Evolutionary conservation across 2,888 invertebrate genomes (phyloP).

Genomic region (Eristalinus sepulchralis): DNA sequence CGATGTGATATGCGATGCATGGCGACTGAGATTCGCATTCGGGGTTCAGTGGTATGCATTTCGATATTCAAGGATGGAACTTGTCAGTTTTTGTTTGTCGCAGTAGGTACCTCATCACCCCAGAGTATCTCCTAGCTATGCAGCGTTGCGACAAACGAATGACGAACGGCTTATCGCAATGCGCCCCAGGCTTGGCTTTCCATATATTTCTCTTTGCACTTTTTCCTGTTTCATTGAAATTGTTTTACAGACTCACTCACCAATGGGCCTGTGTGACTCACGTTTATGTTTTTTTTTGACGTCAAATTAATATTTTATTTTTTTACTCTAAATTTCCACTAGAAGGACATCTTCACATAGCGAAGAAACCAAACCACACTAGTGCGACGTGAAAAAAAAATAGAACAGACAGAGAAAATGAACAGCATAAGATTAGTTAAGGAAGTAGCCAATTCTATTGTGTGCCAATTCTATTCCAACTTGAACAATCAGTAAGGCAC

Average conservation of each 20-base stretch:
- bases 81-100: constrained; percentile 44
- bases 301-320: too few relatives aligned
- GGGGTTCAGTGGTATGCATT: constrained; percentile 2
- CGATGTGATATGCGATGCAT: neutral
- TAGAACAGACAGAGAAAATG: too few relatives aligned
- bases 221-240: constrained; percentile 4
- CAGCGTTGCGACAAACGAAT: neutral
- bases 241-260: neutral
- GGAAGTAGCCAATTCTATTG: too few relatives aligned
- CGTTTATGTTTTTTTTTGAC: neutral
- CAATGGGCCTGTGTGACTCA: neutral
- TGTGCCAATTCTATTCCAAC: too few relatives aligned
- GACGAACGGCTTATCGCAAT: constrained; percentile 21
- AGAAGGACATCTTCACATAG: too few relatives aligned
- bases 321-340: too few relatives aligned
- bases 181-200: constrained; percentile 9
- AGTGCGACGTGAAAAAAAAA: too few relatives aligned
- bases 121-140: neutral
- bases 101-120: neutral
- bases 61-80: constrained; percentile 32
- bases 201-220: neutral
- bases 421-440: too few relatives aligned
- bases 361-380: too few relatives aligned
- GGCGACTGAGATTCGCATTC: neutral
- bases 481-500: too few relatives aligned